Conservation (phyloP, 2,797 vertebrate species). For the Cichlasoma orientale region DNA sequence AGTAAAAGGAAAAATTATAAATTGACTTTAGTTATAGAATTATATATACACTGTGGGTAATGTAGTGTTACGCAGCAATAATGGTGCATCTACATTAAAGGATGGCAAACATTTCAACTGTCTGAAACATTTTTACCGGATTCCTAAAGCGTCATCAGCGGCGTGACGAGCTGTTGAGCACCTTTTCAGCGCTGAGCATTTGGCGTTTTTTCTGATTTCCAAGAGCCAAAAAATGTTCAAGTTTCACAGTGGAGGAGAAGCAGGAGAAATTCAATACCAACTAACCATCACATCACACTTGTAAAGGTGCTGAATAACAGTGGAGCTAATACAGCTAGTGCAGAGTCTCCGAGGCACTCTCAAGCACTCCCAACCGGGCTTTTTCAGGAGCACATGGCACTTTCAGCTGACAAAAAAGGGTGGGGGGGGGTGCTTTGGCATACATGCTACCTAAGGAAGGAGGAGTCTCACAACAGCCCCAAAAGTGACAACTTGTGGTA, state of each 20-base stretch:
- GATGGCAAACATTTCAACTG: background rate
- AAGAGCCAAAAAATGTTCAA: background rate
- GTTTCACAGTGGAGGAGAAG: background rate
- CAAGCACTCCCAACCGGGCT: background rate
- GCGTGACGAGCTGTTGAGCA: background rate
- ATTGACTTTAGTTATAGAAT: background rate
- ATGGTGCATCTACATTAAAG: background rate
- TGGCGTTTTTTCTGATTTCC: background rate
- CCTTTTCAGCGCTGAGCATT: background rate
- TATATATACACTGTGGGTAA: background rate
- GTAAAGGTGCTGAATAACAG: background rate
- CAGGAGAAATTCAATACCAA: background rate
- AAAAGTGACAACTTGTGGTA: background rate
- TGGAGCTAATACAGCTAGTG: background rate
- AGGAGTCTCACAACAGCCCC: background rate
- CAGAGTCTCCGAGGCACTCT: background rate
- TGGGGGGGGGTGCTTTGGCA: background rate
- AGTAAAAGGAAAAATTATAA: background rate
- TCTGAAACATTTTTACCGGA: background rate
- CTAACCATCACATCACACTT: background rate
- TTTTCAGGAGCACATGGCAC: background rate
- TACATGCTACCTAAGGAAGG: background rate
- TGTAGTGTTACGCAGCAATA: background rate
- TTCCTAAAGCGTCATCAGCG: background rate
- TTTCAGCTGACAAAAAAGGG: background rate